Evolutionary conservation across 2,797 vertebrate genomes (phyloP), one percentile per base, ranked within the genome.

Genomic region (Syndactyla subalaris): DNA sequence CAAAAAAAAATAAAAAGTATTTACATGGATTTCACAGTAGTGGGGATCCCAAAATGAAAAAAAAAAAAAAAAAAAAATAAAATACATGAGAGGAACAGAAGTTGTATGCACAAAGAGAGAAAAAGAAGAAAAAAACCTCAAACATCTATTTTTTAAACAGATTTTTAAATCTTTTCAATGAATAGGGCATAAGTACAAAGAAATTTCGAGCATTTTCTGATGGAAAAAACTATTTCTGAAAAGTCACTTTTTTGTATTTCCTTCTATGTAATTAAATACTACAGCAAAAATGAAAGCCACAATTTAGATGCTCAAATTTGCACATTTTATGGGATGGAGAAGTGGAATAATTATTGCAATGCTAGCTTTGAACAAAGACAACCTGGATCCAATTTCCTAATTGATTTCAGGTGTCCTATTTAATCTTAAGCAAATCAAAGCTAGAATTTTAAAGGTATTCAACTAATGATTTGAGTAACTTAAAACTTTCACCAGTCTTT

Each of bases 401-500:
- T 73, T 92, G 52, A 52, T 16, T 88, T 89, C 26, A 78, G 59
- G 51, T 93, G 61, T 39, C 63, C 67, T 82, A 58, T 80, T 85
- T 91, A 92, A 91, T 82, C 55, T 48, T 91, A 43, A 71, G 16
- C 51, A 91, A 93, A 82, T 88, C 48, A 91, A 88, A 96, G 45
- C 14, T 27, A 26, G 41, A 90, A 61, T 83, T 95, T 74, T 92
- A 77, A 76, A 83, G 26, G 20, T 67, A 73, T 89, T 84, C 41
- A 65, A 6, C 34, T 68, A 54, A 36, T 62, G 29, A 70, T 82
- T 45, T 41, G 20, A 85, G 23, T 75, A 68, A 26, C 19, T 68
- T 41, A 45, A 29, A 43, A 23, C 18, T 54, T 75, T 24, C 43
- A 20, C 20, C 41, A 65, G 26, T 88, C 23, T 84, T 45, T 63